Evolutionary conservation across 2,113 vertebrate species (phyloP), one percentile per base, ranked within the genome.

Genomic region (Sceloporus tristichus): DNA sequence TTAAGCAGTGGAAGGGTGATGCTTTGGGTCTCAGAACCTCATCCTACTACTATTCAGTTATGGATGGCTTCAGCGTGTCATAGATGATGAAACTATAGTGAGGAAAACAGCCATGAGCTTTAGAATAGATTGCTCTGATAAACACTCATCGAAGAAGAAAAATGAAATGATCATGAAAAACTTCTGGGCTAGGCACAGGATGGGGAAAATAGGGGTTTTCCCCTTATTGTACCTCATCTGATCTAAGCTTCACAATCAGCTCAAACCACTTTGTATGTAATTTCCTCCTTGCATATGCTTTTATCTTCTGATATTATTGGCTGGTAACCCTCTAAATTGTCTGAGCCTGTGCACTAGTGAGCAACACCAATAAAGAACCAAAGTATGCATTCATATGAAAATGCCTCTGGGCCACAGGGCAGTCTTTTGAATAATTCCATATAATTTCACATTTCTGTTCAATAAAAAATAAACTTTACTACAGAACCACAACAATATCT

Each of bases 381-480:
- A 80, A 59, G n/a, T 73, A 80, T 80, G 66, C 65, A 79, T 56
- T 80, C 78, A 59, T 73, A 59, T 54, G 66, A 54, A 87, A 71
- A 87, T 87, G 14, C 5, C 7, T 54, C 48, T 40, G 40, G 38
- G 66, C 77, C 78, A 18, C n/a, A 81, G 70, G 76, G 23, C 34
- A 87, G 70, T 74, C 78, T 25, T n/a, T 79, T 70, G 23, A 29
- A 68, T 66, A 23, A 62, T 68, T 66, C 38, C 42, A 48, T 19
- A 48, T 78, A 66, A 34, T 14, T 70, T 77, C 40, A 70, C 8
- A 29, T 25, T 40, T 80, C 70, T n/a, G 71, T 59, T 80, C 7
- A 70, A 19, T 25, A 79, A 79, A 73, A 34, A 73, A 73, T 25
- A 62, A 80, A 29, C n/a, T 18, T 71, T 77, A 8, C 40, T 80